Base-by-base conservation (phyloP, 1,140 invertebrate species). In the Drosophila ananassae region DNA sequence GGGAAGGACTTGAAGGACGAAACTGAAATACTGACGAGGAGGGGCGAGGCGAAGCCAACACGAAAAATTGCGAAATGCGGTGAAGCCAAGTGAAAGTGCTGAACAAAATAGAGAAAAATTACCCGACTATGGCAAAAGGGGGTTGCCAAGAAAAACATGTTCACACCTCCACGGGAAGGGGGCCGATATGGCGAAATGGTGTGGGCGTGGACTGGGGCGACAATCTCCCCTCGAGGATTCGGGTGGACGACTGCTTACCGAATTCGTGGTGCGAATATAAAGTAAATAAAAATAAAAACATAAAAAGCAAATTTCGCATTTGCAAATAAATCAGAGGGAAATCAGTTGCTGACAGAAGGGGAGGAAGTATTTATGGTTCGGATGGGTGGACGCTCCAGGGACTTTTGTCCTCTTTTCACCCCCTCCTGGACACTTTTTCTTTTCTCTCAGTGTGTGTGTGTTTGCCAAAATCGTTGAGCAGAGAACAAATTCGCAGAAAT, bases 231-330 rank as follows among this genome's bases (percentile, higher is more conserved):
- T 54, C 63, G 41, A 55, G 51, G 68, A 22, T 68, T 52, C 63
- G 48, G 66, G 75, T 51, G 53, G 50, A 60, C 57, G 50, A 60
- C 57, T 80, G 77, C 66, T 66, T 53, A 57, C 56, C 53, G 64
- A 76, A 73, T 59, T 79, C 83, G 83, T 89, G 83, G 83, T 83
- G 83, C 84, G 83, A 89, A 89, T 89, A 83, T 69, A 89, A 89
- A 89, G 83, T 83, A 89, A 89, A 89, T 74, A 89, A 76, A 87
- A 87, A 87, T 81, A 87, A 68, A 87, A 89, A 89, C 83, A 87
- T 87, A 83, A 89, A 89, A 89, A 89, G 79, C 79, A 89, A 89
- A 89, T 89, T 73, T 89, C 83, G 84, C 83, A 89, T 89, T 89
- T 89, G 84, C 84, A 89, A 89, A 89, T 89, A 89, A 89, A 89